Conservation (phyloP, 1,140 invertebrate species). For the Drosophila mojavensis region DNA sequence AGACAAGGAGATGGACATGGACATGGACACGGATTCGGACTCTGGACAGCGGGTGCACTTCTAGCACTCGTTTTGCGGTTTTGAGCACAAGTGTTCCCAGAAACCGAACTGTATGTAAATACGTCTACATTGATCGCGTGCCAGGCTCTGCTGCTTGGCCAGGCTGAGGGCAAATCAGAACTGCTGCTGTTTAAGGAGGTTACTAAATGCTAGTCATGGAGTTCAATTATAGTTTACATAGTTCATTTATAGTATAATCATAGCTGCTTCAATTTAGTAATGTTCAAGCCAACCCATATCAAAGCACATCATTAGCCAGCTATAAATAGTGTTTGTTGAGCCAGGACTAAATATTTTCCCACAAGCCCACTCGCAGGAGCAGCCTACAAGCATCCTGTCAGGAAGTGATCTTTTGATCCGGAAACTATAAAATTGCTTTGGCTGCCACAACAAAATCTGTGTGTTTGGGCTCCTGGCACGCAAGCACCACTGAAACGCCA, state of each 20-base stretch:
- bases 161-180: not conserved
- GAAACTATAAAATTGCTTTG: slow-evolving; percentile 78
- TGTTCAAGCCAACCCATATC: not conserved
- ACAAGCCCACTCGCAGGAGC: slow-evolving; percentile 36
- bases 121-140: slow-evolving; percentile 1
- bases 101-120: not conserved
- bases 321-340: slow-evolving; percentile 27
- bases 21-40: slow-evolving; percentile 30
- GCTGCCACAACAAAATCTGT: slow-evolving; percentile 56
- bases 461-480: slow-evolving; percentile 52
- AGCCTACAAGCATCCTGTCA: slow-evolving; percentile 74
- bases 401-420: slow-evolving; percentile 83
- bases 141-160: not conserved
- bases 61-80: slow-evolving; percentile 70
- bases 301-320: slow-evolving; percentile 45
- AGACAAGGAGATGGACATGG: slow-evolving; percentile 29
- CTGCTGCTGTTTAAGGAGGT: no score
- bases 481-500: slow-evolving; percentile 34
- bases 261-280: not conserved
- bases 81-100: slow-evolving; percentile 44
- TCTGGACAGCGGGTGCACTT: slow-evolving; percentile 54
- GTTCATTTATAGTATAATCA: not conserved
- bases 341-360: slow-evolving; percentile 57
- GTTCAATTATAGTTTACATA: no score
- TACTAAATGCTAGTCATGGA: no score